Conservation (phyloP, 1,140 invertebrate genomes). For the Orchesella cincta region DNA sequence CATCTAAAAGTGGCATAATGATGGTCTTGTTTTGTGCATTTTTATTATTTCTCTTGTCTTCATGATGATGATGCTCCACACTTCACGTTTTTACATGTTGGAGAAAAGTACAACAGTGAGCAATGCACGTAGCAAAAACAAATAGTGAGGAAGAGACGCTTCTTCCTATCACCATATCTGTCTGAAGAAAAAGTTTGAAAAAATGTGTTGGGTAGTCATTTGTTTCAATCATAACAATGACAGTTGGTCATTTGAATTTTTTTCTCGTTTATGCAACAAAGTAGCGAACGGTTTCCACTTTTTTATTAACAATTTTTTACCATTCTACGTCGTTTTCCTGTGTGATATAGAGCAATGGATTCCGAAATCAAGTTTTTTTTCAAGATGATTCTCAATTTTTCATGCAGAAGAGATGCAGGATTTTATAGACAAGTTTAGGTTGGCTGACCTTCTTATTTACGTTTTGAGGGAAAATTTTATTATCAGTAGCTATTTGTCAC, state of each 20-base stretch:
- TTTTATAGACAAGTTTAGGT: neutral
- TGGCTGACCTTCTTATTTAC: neutral
- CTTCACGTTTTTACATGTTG: neutral
- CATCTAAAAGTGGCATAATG: constrained; percentile 7
- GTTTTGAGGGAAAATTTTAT: too few species aligned
- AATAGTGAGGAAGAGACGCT: neutral
- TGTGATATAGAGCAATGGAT: neutral
- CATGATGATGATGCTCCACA: neutral
- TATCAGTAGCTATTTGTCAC: too few species aligned
- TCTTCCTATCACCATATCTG: neutral
- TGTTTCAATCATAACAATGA: constrained; percentile 4
- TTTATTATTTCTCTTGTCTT: neutral
- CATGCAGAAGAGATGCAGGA: neutral
- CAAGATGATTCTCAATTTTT: neutral
- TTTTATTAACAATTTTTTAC: neutral
- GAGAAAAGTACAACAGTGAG: neutral
- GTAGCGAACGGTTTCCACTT: neutral
- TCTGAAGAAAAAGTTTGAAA: neutral
- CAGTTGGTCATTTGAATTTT: neutral
- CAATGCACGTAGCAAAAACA: neutral
- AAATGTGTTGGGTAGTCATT: neutral
- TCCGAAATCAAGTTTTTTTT: neutral
- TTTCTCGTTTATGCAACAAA: neutral
- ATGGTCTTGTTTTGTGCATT: neutral
- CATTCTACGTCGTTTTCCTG: neutral